These are phyloP conservation scores for Aulostomus chinensis DNA, from an alignment of 2,797 vertebrate genomes.

Conservation along the genomic window DNA sequence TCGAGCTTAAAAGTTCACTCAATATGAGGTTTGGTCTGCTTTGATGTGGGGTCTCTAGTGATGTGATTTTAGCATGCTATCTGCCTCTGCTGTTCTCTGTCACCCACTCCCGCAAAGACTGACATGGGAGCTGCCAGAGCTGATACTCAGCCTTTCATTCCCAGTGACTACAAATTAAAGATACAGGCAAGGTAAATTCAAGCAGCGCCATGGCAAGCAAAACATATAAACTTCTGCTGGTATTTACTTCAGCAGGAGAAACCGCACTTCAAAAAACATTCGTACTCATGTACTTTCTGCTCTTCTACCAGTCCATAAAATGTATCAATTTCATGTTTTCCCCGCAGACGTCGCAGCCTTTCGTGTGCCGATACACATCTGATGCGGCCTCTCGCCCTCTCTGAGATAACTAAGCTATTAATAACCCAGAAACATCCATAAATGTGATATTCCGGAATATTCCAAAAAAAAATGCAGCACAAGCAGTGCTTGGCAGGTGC, in stretches of 20 bases:
- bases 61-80: constrained; percentile 76
- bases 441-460: too few relatives aligned
- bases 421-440: too few relatives aligned
- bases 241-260: constrained; percentile 33
- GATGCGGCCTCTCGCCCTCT: too few relatives aligned
- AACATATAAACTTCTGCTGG: constrained; percentile 42
- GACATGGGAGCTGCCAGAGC: constrained; percentile 75
- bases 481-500: too few relatives aligned
- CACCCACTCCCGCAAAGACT: constrained; percentile 72
- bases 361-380: too few relatives aligned
- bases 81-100: constrained; percentile 75
- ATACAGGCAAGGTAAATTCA: constrained; percentile 58
- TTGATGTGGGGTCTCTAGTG: constrained; percentile 81
- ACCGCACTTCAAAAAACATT: constrained; percentile 4
- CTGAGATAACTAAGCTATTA: too few relatives aligned
- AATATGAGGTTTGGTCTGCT: constrained; percentile 75
- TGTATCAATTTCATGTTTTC: too few relatives aligned
- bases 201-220: constrained; percentile 55
- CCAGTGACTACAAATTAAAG: constrained; percentile 75
- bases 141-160: constrained; percentile 68
- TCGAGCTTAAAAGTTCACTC: constrained; percentile 78
- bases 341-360: too few relatives aligned
- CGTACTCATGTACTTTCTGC: too few relatives aligned
- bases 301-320: too few relatives aligned
- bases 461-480: too few relatives aligned